Base-by-base conservation (phyloP, 35 echinoderm and acorn worm genomes). In the Strongylocentrotus purpuratus region DNA sequence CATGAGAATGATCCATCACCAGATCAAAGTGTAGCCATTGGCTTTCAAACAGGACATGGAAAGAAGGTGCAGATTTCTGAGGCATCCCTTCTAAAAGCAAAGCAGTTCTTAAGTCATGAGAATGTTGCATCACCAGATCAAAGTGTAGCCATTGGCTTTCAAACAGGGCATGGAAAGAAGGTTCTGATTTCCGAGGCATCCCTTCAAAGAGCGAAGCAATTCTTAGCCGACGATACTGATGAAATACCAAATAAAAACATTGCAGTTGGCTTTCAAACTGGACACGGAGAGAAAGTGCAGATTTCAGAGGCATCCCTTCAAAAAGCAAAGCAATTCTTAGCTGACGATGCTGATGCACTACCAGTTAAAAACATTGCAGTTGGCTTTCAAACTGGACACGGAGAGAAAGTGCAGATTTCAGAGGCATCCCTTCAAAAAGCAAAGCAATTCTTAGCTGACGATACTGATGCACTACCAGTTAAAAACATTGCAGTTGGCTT, bases 301-400 rank as follows among this genome's bases (percentile, higher is more conserved):
- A 58, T 97, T 33, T 97, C 96, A 18, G 70, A 92, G 46, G 60
- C 46, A 9, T 59, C 96, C 47, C 52, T 94, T 91, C 14, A 60
- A 61, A 58, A 33, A 35, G 95, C 95, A 14, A 50, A 91, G 32
- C 31, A 95, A 25, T 95, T 87, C 33, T 32, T 95, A 6, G 45
- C 31, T 17, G 45, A 86, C 33, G 85, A 46, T 7, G 14, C 31
- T 13, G 15, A 15, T 46, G 9, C 12, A 86, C 7, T 10, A 31
- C 12, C 33, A 2, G 33, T 18, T 86, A 8, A 86, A 86, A 18
- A 2, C 33, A 86, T 86, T 8, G 47, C 20, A 6, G 41, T 85
- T 18, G 97, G 97, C 58, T 97, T 97, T 65, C 95, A 96, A 32
- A 97, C 97, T 48, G 97, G 92, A 12, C 48, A 88, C 59, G 97